These are phyloP conservation scores for Merodon equestris DNA, from an alignment of 2,888 invertebrate species.

Conservation along the genomic window DNA sequence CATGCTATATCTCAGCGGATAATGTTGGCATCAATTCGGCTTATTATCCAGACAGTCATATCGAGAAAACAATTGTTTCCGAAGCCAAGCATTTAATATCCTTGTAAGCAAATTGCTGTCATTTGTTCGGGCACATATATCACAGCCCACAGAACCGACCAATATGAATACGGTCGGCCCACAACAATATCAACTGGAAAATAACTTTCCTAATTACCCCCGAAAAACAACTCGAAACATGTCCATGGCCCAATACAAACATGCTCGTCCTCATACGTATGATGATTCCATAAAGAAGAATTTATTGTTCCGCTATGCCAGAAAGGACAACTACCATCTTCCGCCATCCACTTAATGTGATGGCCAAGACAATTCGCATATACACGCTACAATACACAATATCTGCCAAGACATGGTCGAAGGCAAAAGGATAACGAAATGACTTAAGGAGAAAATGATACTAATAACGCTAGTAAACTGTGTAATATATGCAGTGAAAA, in stretches of 20 bases:
- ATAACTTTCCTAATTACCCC: constrained; percentile 63
- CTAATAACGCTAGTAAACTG: constrained; percentile 65
- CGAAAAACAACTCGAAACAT: constrained; percentile 54
- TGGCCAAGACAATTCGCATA: constrained; percentile 60
- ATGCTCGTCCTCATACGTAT: constrained; percentile 18
- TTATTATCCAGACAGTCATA: constrained; percentile 7
- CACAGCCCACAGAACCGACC: constrained; percentile 41
- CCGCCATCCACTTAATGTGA: constrained; percentile 58
- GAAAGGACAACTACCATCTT: constrained; percentile 64
- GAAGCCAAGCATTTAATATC: constrained; percentile 40
- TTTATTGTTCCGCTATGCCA: constrained; percentile 64
- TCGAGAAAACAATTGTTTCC: too few species aligned
- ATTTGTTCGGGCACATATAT: constrained; percentile 64
- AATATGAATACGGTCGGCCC: constrained; percentile 1
- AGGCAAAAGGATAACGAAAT: too few species aligned
- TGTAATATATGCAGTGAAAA: constrained; percentile 65
- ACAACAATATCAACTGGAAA: constrained; percentile 33
- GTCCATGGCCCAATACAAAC: too few species aligned
- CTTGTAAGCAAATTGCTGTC: constrained; percentile 64
- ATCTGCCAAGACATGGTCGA: too few species aligned
- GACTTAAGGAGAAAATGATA: constrained; percentile 59
- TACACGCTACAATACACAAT: constrained; percentile 57
- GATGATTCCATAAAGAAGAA: constrained; percentile 60
- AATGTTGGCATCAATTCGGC: constrained; percentile 28
- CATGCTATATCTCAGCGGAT: too few species aligned